A percentile compares a stretch with the other conserved stretches of the same genome.
Conservation (phyloP, 2,888 invertebrate genomes). For the Andrena fulva region DNA sequence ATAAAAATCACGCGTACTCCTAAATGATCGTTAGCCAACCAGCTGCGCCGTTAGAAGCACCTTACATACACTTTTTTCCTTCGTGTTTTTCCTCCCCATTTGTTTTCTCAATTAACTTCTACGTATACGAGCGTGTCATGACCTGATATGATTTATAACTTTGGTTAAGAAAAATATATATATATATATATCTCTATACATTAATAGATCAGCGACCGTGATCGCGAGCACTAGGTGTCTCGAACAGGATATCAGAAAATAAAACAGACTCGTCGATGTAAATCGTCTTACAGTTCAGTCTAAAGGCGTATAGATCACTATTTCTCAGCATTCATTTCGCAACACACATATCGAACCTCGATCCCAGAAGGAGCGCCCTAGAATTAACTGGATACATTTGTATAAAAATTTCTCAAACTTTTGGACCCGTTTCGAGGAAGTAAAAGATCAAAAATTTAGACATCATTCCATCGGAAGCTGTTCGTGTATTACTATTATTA, state of each 20-base stretch:
- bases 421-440: slow-evolving; percentile 4
- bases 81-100: slow-evolving; percentile 8
- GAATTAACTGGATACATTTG: slow-evolving; percentile 22
- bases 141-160: slow-evolving; percentile 69
- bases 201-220: slow-evolving; percentile 34
- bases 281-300: slow-evolving; percentile 67
- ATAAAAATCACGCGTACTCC: slow-evolving; percentile 71
- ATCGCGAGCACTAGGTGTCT: slow-evolving; percentile 16
- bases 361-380: background rate
- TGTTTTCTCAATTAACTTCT: slow-evolving; percentile 23
- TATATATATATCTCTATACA: slow-evolving; percentile 36
- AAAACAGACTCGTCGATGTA: slow-evolving; percentile 55
- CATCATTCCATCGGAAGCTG: slow-evolving; percentile 5
- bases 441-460: background rate
- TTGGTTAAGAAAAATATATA: slow-evolving; percentile 77
- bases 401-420: background rate
- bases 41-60: slow-evolving; percentile 59
- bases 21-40: slow-evolving; percentile 67
- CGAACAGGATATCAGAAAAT: slow-evolving; percentile 59
- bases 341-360: slow-evolving; percentile 29
- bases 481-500: slow-evolving; percentile 11
- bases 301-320: slow-evolving; percentile 54
- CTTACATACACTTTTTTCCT: slow-evolving; percentile 18
- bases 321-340: slow-evolving; percentile 30
- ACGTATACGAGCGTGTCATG: slow-evolving; percentile 50